Evolutionary conservation across 1,140 invertebrate species (phyloP).

Genomic region (Trachymyrmex septentrionalis): DNA sequence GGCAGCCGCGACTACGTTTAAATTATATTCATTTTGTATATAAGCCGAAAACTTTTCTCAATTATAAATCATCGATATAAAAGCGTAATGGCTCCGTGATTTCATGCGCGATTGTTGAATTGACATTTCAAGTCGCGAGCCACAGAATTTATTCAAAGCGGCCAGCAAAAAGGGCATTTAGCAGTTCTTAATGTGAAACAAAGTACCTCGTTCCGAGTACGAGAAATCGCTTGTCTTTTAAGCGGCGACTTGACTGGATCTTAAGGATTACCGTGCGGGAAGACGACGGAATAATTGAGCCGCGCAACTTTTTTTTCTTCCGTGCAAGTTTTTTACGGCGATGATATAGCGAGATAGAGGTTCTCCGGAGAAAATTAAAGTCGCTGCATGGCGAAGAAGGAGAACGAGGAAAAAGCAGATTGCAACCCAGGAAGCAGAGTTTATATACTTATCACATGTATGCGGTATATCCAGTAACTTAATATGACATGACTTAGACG

Average conservation of each 20-base stretch:
- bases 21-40: slow-evolving; percentile 42
- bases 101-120: slow-evolving; percentile 21
- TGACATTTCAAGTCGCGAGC: slow-evolving; percentile 29
- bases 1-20: neutral
- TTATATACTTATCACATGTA: slow-evolving; percentile 6
- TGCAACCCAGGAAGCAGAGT: slow-evolving; percentile 8
- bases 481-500: neutral
- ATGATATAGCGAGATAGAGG: slow-evolving; percentile 29
- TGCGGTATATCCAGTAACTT: neutral
- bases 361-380: slow-evolving; percentile 55
- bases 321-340: slow-evolving; percentile 44
- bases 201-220: slow-evolving; percentile 38
- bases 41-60: slow-evolving; percentile 55
- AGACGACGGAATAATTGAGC: slow-evolving; percentile 62
- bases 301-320: slow-evolving; percentile 50
- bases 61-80: slow-evolving; percentile 40
- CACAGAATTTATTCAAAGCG: slow-evolving; percentile 56
- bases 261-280: slow-evolving; percentile 53
- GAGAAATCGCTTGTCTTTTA: slow-evolving; percentile 30
- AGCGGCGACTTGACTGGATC: slow-evolving; percentile 34
- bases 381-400: slow-evolving; percentile 7
- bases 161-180: slow-evolving; percentile 48
- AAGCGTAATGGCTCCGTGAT: neutral
- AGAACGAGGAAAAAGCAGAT: slow-evolving; percentile 48
- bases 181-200: slow-evolving; percentile 60